These are phyloP conservation scores for Brachycybe producta DNA, from an alignment of 2,888 invertebrate species.

Conservation along the genomic window DNA sequence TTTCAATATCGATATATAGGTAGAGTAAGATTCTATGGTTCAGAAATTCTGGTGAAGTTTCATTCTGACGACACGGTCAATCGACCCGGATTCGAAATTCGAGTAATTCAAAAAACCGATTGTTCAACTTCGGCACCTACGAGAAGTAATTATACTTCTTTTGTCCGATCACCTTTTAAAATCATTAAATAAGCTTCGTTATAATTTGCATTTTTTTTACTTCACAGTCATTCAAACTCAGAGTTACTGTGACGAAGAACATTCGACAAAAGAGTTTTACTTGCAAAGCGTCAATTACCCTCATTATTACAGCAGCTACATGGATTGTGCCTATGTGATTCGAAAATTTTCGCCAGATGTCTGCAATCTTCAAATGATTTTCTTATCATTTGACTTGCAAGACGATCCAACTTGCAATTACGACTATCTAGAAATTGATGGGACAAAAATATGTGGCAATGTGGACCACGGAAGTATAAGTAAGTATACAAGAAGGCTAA, in stretches of 20 bases:
- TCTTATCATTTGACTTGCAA: slow-evolving; percentile 22
- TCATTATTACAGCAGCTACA: slow-evolving; percentile 18
- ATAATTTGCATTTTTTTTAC: no score
- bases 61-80: slow-evolving; percentile 23
- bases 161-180: no score
- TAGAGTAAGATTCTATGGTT: slow-evolving; percentile 15
- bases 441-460: slow-evolving; percentile 21
- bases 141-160: slow-evolving; percentile 1
- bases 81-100: slow-evolving; percentile 23
- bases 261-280: slow-evolving; percentile 17
- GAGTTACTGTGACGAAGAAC: slow-evolving; percentile 20
- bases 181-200: no score
- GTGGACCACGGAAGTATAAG: slow-evolving; percentile 23
- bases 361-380: slow-evolving; percentile 23
- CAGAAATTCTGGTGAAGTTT: slow-evolving; percentile 22
- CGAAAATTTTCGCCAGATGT: slow-evolving; percentile 16
- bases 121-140: slow-evolving; percentile 11
- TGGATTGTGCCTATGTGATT: slow-evolving; percentile 22
- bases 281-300: slow-evolving; percentile 14
- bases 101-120: slow-evolving; percentile 21
- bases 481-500: slow-evolving; percentile 19
- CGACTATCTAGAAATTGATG: slow-evolving; percentile 23
- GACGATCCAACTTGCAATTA: slow-evolving; percentile 22
- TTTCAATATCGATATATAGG: slow-evolving; percentile 7
- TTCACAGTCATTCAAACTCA: slow-evolving; percentile 9